Base-by-base conservation (phyloP, 2,888 invertebrate species). In the Augiades crinisus region DNA sequence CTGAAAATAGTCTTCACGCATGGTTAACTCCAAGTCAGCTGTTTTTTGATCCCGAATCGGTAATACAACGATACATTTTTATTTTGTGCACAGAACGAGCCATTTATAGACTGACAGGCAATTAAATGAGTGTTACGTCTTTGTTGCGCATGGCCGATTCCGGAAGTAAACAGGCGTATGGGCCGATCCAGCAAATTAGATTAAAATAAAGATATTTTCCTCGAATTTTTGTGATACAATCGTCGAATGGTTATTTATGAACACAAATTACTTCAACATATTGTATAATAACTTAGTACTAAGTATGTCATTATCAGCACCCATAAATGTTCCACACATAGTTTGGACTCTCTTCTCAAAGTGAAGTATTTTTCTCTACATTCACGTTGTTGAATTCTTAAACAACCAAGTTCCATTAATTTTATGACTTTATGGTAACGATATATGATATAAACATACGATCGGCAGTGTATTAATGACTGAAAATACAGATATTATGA, bases 1-100 rank as follows among this genome's bases (percentile, higher is more conserved):
- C 41, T 49, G 33, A 31, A 33, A 49, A 49, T 19, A 17, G 8
- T 24, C 19, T 19, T 49, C 7, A 40, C 33, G 47, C 33, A 24
- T 41, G 31, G 24, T 22, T 40, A 22, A 40, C 8, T 49, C 40
- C 14, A 16, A 40, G 8, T 5, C 16, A 44, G 4, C n/a, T n/a
- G 31, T 33, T 17, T 21, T 44, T 33, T 17, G 12, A 30, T 30
- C 16, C n/a, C 3, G 30, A 27, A n/a, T 12, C 6, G 22, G 8
- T 22, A 13, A 13, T 22, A 38, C 13, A 36, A 22, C 13, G 10
- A 22, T 16, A 47, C 16, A 30, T 47, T 21, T 46, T 37, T 36
- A 12, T 27, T 36, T 30, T 47, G 21, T 47, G 38, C 21, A 12
- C 21, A 30, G 14, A 31, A 21, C 22, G 14, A 46, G 19, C 8